phyloP scores from a whole-genome alignment of 1,140 invertebrate genomes.

The Ceratina calcarata region DNA sequence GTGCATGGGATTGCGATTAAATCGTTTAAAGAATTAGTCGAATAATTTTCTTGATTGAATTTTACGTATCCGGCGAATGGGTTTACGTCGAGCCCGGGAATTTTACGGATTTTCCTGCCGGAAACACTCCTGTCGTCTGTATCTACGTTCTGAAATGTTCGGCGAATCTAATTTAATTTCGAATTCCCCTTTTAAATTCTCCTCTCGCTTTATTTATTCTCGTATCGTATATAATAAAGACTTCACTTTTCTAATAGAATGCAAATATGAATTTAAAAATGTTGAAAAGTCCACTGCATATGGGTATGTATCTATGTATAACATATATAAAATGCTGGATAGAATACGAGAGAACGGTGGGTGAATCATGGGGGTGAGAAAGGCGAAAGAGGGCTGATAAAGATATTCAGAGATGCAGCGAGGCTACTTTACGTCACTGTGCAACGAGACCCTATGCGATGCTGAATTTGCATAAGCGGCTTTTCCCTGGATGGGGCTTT shows the following conservation, averaged over 20 bases:
- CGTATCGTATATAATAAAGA: too few species aligned
- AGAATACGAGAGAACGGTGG: background rate
- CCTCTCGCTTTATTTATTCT: too few species aligned
- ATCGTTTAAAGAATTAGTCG: background rate
- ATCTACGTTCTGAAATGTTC: too few species aligned
- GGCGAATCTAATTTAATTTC: too few species aligned
- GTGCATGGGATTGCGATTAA: background rate
- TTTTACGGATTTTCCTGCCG: background rate
- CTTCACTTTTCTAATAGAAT: too few species aligned
- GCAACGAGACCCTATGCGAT: conserved; percentile 38
- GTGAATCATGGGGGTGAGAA: background rate
- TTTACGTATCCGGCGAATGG: background rate
- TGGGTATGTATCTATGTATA: too few species aligned
- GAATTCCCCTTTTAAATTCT: too few species aligned
- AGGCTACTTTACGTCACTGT: conserved; percentile 42
- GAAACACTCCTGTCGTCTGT: too few species aligned
- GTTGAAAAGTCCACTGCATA: too few species aligned
- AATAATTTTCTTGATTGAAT: conserved; percentile 9
- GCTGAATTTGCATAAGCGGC: conserved; percentile 72
- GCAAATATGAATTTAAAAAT: too few species aligned
- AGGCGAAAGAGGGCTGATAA: conserved; percentile 13
- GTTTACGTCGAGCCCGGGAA: background rate
- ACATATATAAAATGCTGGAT: background rate
- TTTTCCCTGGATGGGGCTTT: conserved; percentile 59
- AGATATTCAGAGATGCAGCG: conserved; percentile 52